These are phyloP conservation scores for Eolophus roseicapilla DNA, from an alignment of 2,113 vertebrate genomes.

Conservation along the genomic window DNA sequence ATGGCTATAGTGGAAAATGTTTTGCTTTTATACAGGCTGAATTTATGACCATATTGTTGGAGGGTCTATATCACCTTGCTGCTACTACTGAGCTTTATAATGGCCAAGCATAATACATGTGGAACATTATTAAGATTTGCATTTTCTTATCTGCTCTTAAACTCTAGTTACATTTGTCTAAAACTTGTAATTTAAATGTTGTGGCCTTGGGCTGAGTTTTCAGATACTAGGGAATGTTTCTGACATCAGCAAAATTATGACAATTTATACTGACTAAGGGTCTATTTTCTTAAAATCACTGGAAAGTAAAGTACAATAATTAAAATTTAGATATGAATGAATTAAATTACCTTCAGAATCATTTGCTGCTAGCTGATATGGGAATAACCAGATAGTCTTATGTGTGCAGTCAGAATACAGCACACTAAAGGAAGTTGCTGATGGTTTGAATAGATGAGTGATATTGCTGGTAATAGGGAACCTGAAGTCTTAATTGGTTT, in stretches of 20 bases:
- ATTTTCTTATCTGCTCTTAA: background rate
- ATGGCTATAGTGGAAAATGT: background rate
- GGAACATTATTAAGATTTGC: background rate
- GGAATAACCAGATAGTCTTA: background rate
- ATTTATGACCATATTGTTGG: background rate
- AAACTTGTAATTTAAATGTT: background rate
- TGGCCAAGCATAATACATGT: background rate
- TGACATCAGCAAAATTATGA: background rate
- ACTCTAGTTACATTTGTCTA: background rate
- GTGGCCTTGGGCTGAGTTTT: background rate
- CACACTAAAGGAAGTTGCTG: conserved; percentile 1
- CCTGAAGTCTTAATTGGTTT: conserved; percentile 61
- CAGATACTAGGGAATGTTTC: background rate
- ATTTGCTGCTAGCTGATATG: background rate
- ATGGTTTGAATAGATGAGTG: conserved; percentile 22
- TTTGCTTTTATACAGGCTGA: background rate
- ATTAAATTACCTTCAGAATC: background rate
- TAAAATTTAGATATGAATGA: background rate
- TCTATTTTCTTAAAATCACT: background rate
- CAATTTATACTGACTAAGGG: background rate
- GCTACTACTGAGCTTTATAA: background rate
- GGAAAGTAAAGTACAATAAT: background rate
- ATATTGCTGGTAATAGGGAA: conserved; percentile 43
- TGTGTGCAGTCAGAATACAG: background rate
- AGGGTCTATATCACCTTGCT: background rate